Base-by-base conservation (phyloP, 2,113 vertebrate genomes). In the Corythornis cristatus region DNA sequence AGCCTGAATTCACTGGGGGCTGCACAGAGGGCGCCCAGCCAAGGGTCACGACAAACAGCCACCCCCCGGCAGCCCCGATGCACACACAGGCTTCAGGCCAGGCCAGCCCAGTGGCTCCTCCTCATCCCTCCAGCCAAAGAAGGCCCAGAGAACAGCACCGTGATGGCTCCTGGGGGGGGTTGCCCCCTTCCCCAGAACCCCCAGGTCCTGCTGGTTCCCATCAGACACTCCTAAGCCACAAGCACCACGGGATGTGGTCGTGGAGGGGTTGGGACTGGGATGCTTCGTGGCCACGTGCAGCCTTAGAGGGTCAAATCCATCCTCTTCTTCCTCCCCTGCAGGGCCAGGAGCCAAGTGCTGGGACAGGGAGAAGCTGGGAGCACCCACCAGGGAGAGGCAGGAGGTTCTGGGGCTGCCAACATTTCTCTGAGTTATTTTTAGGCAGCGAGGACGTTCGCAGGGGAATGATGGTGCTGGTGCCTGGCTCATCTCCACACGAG, bases 1-100 rank as follows among this genome's bases (percentile, higher is more conserved):
- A 91, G 86, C 75, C 57, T 74, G 78, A 74, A 89, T 26, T 50
- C 91, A 62, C 87, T 79, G 68, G 93, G 93, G 95, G 83, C 88
- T 92, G 9, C 31, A 61, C 31, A 83, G 79, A 2, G 11, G 95
- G 89, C 46, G 54, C 80, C 2, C 19, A 2, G 89, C 93, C 93
- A 95, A 62, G 29, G 68, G 17, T 62, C 80, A 67, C 37, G 37
- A 37, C 37, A 37, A 37, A 37, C 37, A 37, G 37, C 37, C 37
- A 37, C 37, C 37, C 37, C 15, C 26, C 51, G 16, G 21, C 86
- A 77, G 85, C 72, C 71, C 37, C 6, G 37, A 76, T 46, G 74
- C 86, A 86, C 86, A 45, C 90, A 35, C 90, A 62, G 6, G 56
- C 57, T 18, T 58, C 48, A 42, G 8, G 79, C 73, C 56, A 45